A percentile compares a stretch with the other conserved stretches of the same genome.
Evolutionary conservation across 37 sponge, comb jelly and placozoan genomes (phyloP).

Genomic region (Chondrosia reniformis): DNA sequence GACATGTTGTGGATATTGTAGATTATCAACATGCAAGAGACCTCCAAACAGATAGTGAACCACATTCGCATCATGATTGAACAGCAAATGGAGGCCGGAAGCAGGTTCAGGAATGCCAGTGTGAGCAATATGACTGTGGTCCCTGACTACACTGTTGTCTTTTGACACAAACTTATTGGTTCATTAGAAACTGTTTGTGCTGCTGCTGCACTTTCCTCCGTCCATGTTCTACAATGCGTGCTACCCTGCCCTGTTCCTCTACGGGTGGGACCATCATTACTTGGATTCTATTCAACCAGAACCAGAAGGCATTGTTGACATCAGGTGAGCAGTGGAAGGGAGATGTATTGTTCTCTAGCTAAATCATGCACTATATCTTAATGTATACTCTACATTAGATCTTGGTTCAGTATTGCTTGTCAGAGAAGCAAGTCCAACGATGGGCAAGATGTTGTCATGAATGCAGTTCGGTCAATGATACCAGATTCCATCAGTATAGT

Average conservation of each 20-base stretch:
- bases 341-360: not conserved
- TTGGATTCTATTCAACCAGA: slow-evolving; percentile 52
- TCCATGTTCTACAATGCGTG: slow-evolving; percentile 45
- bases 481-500: not conserved
- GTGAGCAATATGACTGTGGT: not conserved
- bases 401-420: slow-evolving; percentile 16
- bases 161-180: not conserved
- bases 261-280: slow-evolving; percentile 88
- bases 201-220: slow-evolving; percentile 81
- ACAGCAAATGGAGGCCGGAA: slow-evolving; percentile 32
- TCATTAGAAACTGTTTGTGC: slow-evolving; percentile 65
- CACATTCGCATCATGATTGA: slow-evolving; percentile 87
- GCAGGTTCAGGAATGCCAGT: not conserved
- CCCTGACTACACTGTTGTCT: not conserved
- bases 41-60: slow-evolving; percentile 68
- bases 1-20: not conserved
- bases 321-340: slow-evolving; percentile 1
- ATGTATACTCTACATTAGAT: not conserved
- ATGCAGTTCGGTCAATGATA: not conserved
- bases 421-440: not conserved
- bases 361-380: not conserved
- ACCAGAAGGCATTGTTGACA: slow-evolving; percentile 22
- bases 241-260: slow-evolving; percentile 80
- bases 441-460: not conserved
- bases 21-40: slow-evolving; percentile 75